Base-by-base conservation (phyloP, 1,140 invertebrate species). In the Brevipalpus yothersi region DNA sequence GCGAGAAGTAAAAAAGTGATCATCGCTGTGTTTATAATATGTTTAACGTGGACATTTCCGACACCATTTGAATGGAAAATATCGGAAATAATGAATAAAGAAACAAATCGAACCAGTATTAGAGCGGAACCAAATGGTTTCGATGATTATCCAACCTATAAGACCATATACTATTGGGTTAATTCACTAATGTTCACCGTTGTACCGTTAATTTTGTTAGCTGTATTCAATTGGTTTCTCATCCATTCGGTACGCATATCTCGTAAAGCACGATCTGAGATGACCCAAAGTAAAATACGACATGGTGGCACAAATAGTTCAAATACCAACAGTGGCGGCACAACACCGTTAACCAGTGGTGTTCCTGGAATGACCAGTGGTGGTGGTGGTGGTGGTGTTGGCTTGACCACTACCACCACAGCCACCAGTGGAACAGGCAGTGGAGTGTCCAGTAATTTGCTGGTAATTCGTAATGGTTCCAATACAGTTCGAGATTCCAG, bases 191-290 rank as follows among this genome's bases (percentile, higher is more conserved):
- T 77, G 1, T 83, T 83, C 67, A 77, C 79, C 4, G 69, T 83
- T 19, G 62, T 83, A 15, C 83, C 83, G 0, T 69, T 84, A 2
- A 62, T 78, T 4, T 68, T 83, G 1, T 70, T 85, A 59, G 75
- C 76, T 11, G 74, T 80, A n/a, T 83, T 85, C 66, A 85, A 85
- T 69, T 77, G 75, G 56, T 78, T 83, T 62, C 73, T 85, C 13
- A 77, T 84, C 12, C 69, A 73, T 59, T 75, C 81, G 11, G 80
- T 84, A 2, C 78, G 77, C 64, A 68, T 72, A 58, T 78, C 80
- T 45, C 70, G 75, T 62, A 67, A 68, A 58, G 67, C 74, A 63
- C 63, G 79, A 59, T 69, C 72, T 19, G 68, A 72, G 56, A 75
- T 83, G 71, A 81, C 78, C 23, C 43, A 58, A 31, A 51, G 43